Evolutionary conservation across 2,113 vertebrate genomes (phyloP), one percentile per base, ranked within the genome.

Genomic region (Saccopteryx bilineata): DNA sequence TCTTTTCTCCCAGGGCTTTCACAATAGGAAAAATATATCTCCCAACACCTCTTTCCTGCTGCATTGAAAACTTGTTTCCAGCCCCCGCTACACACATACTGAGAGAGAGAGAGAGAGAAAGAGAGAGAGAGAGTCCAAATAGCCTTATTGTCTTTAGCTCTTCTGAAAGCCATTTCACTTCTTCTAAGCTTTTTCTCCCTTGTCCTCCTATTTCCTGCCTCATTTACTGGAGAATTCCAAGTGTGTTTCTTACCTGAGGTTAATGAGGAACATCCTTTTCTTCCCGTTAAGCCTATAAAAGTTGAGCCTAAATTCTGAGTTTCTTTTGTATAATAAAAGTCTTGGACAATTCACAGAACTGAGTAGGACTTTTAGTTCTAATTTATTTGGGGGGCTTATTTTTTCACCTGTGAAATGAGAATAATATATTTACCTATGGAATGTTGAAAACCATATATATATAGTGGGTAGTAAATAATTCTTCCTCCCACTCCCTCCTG

Each of bases 1-100:
- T 96, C 78, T 97, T 96, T 91, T 71, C 54, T 96, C 26, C 60
- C 26, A 56, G 90, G 15, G 50, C 48, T 91, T 90, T 81, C 60
- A 93, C 11, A 3, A 46, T 95, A 86, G 86, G 83, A 58, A 82
- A 89, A 80, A 60, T 82, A n/a, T 52, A 63, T 26, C n/a, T 91
- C 17, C 28, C 28, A 66, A 33, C 1, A 14, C 13, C 52, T 87
- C 46, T 78, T 87, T 74, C 39, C 79, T 66, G 31, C 58, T 39
- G 65, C 86, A 60, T 5, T 31, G 56, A 92, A 92, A 60, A 31
- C 48, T 72, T 78, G 5, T 79, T 93, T 66, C 60, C 15, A 84
- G 26, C n/a, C 7, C 19, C 19, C 4, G 50, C 0, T 31, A 54
- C 48, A 54, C 60, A 33, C 21, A 33, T 15, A 13, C 23, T 33